A percentile compares a stretch with the other conserved stretches of the same genome.
phyloP scores from a whole-genome alignment of 2,797 vertebrate genomes.

The Lagorchestes hirsutus region DNA sequence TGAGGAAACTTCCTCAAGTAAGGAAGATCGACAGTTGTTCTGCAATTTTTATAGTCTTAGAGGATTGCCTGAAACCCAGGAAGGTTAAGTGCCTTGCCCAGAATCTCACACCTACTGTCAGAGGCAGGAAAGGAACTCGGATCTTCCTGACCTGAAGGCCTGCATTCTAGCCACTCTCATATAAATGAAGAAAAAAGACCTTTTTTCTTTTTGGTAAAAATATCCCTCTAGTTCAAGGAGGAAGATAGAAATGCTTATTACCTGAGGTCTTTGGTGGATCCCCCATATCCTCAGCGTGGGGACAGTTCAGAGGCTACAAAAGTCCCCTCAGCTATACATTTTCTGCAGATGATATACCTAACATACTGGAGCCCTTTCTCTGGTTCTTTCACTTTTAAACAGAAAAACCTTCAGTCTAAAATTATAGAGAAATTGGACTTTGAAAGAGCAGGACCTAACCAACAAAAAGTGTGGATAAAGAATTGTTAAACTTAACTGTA shows the following conservation, averaged over 20 bases:
- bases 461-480: not conserved
- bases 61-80: not conserved
- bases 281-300: not conserved
- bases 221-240: slow-evolving; percentile 35
- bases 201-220: slow-evolving; percentile 25
- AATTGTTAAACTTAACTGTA: not conserved
- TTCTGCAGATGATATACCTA: not conserved
- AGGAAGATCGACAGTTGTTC: not conserved
- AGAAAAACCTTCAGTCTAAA: not conserved
- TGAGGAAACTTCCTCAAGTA: not conserved
- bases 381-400: not conserved
- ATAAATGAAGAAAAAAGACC: not conserved
- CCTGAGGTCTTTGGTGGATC: not conserved
- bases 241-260: not conserved
- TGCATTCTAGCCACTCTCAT: not conserved
- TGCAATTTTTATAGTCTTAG: not conserved
- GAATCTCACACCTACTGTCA: not conserved
- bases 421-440: not conserved
- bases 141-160: not conserved
- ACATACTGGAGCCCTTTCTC: not conserved
- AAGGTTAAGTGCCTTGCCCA: not conserved
- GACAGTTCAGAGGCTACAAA: not conserved
- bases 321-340: not conserved
- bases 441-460: not conserved
- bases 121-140: not conserved